These are phyloP conservation scores for Trachelus iudaicus DNA, from an alignment of 2,888 invertebrate genomes.

Conservation along the genomic window DNA sequence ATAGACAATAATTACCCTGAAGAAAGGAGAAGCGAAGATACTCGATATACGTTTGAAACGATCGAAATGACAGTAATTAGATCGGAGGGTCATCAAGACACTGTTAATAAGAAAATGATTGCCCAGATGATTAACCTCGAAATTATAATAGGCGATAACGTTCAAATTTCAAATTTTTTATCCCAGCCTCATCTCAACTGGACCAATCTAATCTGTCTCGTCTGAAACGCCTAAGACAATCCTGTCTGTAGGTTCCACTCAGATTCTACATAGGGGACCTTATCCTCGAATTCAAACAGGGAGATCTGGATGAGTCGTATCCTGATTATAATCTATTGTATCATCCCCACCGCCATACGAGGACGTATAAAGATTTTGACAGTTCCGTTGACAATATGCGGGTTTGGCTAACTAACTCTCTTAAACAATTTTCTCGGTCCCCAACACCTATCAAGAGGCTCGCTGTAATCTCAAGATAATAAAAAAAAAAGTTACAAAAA, in stretches of 20 bases:
- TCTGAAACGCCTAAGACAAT: not conserved
- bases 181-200: not conserved
- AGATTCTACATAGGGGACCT: not conserved
- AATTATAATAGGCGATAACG: not conserved
- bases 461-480: not conserved
- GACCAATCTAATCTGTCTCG: not conserved
- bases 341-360: not conserved
- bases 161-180: not conserved
- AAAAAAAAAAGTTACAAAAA: no score
- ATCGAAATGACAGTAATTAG: not conserved
- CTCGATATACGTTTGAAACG: not conserved
- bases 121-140: not conserved
- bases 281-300: conserved; percentile 2
- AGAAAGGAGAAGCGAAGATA: not conserved
- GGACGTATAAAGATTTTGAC: not conserved
- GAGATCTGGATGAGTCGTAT: conserved; percentile 26
- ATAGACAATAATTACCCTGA: not conserved
- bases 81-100: not conserved
- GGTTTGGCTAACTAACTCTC: not conserved
- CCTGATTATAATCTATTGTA: conserved; percentile 42
- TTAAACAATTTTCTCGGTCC: not conserved
- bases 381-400: not conserved
- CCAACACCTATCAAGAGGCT: not conserved
- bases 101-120: not conserved
- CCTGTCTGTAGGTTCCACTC: not conserved